Evolutionary conservation across 2,888 invertebrate genomes (phyloP), one percentile per base, ranked within the genome.

Genomic region (Drosophila yooni): DNA sequence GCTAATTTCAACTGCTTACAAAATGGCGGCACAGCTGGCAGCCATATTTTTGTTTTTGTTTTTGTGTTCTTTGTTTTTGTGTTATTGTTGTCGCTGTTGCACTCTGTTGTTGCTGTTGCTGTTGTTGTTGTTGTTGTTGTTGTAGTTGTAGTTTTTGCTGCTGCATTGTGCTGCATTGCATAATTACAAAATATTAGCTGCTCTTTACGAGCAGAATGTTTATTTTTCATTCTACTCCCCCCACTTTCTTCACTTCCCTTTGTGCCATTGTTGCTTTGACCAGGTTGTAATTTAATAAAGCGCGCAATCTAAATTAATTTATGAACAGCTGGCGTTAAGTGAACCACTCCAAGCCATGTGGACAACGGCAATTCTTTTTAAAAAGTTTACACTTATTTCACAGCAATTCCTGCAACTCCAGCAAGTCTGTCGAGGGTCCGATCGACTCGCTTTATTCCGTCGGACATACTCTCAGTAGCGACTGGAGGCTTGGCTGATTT

Each of bases 1-100:
- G 79, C 88, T 89, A 85, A 87, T 89, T 84, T 76, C 66, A 72
- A 63, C 76, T 82, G 80, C 88, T 86, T 80, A 76, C 82, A 87
- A 89, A 85, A 87, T 89, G 88, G 85, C 88, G 82, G 68, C 62
- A 60, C 83, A 74, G 79, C 83, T 86, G 84, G 81, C 76, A 79
- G 74, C 75, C 89, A 83, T 87, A 84, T 83, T 75, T 60, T 57
- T 25, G 31, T 79, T 75, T 56, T 62, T 64, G 33, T 56, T 40
- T 54, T 27, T 31, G 36, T 29, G 21, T 54, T 62, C 31, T 60
- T 50, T 59, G 50, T 31, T 46, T 25, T 33, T 38, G 21, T n/a
- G 8, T 56, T 29, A 29, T 18, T 59, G 31, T 31, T 59, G 34
- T 34, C 27, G 15, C 13, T 29, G 53, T 33, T 34, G 51, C 61